Percentiles rank a stretch among this genome's conserved stretches.
These are phyloP conservation scores for Umimayanthus kanabou DNA, from an alignment of 92 coral and sea anemone genomes.

Conservation along the genomic window DNA sequence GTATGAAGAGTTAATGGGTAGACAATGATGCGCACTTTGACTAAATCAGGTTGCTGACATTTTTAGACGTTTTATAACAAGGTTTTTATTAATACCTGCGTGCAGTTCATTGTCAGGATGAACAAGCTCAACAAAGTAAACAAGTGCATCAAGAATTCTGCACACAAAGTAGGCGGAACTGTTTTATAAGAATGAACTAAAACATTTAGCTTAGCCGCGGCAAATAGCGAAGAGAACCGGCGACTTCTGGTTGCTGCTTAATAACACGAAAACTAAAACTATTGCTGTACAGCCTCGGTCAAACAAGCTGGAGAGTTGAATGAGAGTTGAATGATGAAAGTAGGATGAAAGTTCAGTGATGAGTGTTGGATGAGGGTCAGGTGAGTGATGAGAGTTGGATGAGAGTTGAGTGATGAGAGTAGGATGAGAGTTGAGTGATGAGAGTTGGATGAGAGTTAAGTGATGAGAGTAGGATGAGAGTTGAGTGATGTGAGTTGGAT, in stretches of 20 bases:
- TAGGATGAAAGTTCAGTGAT: too few species aligned
- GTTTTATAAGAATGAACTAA: background rate
- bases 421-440: too few species aligned
- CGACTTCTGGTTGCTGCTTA: background rate
- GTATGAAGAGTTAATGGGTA: constrained; percentile 4
- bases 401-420: too few species aligned
- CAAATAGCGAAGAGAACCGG: background rate
- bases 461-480: too few species aligned
- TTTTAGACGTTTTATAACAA: too few species aligned
- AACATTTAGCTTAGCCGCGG: background rate
- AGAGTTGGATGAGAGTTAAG: too few species aligned
- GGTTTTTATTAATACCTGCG: background rate
- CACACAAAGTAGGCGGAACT: background rate
- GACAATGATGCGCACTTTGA: background rate
- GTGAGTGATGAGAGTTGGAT: too few species aligned
- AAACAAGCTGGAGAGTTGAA: background rate
- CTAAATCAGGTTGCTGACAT: background rate
- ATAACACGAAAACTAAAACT: background rate
- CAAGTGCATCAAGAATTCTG: too few species aligned
- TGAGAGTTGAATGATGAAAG: too few species aligned
- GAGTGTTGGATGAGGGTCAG: too few species aligned
- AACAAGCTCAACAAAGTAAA: too few species aligned
- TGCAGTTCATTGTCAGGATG: background rate
- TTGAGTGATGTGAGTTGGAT: too few species aligned
- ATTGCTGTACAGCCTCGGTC: background rate